phyloP scores from a whole-genome alignment of 2,113 vertebrate species.

The Muscicapa adusta region DNA sequence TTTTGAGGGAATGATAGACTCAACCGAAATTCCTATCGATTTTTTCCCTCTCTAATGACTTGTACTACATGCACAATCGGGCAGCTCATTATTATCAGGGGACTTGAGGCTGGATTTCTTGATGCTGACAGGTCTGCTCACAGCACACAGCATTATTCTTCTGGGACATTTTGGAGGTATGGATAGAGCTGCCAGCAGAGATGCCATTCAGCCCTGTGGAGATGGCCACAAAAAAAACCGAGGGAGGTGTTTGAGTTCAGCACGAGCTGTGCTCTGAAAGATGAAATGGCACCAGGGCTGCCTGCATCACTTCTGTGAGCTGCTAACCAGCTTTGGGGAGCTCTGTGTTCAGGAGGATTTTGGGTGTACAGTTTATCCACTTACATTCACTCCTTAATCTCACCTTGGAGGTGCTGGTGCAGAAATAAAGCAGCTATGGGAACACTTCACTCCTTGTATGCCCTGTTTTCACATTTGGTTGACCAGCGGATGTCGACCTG shows the following conservation, averaged over 20 bases:
- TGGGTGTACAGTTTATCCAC: neutral
- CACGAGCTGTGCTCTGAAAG: fast-evolving
- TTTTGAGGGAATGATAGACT: constrained; percentile 40
- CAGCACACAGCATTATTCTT: neutral
- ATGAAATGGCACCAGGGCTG: neutral
- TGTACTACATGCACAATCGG: constrained; percentile 48
- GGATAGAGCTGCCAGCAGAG: neutral
- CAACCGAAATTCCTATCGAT: constrained; percentile 20
- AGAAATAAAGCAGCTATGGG: neutral
- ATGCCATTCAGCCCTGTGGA: neutral
- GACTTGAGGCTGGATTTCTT: constrained; percentile 8
- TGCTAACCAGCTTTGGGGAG: neutral
- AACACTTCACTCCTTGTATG: neutral
- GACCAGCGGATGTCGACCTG: neutral
- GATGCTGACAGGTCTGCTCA: neutral
- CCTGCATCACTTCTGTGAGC: neutral
- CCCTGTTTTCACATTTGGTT: neutral
- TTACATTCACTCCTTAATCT: neutral
- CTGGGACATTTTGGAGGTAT: neutral
- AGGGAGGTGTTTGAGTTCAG: neutral
- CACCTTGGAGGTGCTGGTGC: neutral
- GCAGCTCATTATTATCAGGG: constrained; percentile 43
- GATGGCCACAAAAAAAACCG: neutral
- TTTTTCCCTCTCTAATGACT: constrained; percentile 50
- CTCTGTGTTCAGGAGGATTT: neutral